A percentile compares a stretch with the other conserved stretches of the same genome.
phyloP scores from a whole-genome alignment of 2,113 vertebrate genomes.

The Tychaedon coryphoeus region DNA sequence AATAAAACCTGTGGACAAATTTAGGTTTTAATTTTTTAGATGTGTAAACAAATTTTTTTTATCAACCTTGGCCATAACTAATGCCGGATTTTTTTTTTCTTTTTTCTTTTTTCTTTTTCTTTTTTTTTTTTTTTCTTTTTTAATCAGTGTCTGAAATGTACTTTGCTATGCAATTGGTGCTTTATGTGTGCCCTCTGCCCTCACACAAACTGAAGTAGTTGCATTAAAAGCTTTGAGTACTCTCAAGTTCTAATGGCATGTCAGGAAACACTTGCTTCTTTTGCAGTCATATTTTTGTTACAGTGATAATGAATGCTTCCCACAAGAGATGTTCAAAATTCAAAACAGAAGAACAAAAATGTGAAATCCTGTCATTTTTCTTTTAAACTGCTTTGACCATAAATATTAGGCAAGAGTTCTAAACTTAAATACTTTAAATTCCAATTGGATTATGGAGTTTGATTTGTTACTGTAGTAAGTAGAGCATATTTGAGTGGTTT shows the following conservation, averaged over 20 bases:
- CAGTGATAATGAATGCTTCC: neutral
- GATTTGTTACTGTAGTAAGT: neutral
- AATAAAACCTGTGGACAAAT: neutral
- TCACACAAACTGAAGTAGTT: neutral
- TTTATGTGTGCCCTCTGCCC: neutral
- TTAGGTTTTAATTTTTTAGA: neutral
- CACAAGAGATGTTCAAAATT: neutral
- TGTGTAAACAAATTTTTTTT: neutral
- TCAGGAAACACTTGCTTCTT: neutral
- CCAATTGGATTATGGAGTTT: neutral
- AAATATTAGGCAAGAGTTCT: neutral
- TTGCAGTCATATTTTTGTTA: neutral
- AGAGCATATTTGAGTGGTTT: neutral
- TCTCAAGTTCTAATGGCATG: neutral
- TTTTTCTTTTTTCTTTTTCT: accelerated
- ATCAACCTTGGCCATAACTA: neutral
- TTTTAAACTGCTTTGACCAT: neutral
- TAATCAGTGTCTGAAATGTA: neutral
- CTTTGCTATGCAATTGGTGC: neutral
- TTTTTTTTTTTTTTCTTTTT: neutral
- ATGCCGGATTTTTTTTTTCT: accelerated
- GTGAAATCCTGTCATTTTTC: neutral
- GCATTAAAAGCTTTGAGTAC: neutral
- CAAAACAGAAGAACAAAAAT: neutral
- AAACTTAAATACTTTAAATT: neutral